These are phyloP conservation scores for Philereme vetulata DNA, from an alignment of 2,888 invertebrate species.

Conservation along the genomic window DNA sequence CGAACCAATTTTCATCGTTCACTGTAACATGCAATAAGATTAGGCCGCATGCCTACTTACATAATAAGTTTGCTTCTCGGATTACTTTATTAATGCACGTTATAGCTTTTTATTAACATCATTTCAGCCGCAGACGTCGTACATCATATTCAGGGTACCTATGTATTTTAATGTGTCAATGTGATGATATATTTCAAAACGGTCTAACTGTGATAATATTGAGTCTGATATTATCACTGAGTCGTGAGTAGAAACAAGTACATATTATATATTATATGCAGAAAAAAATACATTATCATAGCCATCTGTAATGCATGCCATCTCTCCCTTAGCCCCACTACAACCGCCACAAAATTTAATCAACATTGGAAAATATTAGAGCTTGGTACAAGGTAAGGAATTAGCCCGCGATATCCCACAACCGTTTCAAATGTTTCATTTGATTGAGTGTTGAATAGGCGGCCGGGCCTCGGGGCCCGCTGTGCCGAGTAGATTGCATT, in stretches of 20 bases:
- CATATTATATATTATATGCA: neutral
- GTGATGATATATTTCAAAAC: no score
- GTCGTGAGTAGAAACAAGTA: no score
- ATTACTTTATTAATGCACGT: no score
- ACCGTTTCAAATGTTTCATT: conserved; percentile 7
- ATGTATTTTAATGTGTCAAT: no score
- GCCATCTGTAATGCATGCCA: conserved; percentile 14
- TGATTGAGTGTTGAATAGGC: conserved; percentile 2
- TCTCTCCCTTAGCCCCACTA: neutral
- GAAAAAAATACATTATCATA: conserved; percentile 15
- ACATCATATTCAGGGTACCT: no score
- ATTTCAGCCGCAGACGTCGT: no score
- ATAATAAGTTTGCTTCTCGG: no score
- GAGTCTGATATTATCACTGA: no score
- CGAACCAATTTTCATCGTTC: neutral
- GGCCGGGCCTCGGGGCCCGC: neutral
- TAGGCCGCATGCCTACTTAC: neutral
- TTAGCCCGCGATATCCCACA: conserved; percentile 9
- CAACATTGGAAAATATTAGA: conserved; percentile 20
- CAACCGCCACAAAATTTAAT: conserved; percentile 16
- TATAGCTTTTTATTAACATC: no score
- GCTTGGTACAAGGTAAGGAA: conserved; percentile 6
- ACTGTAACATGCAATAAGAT: conserved; percentile 3
- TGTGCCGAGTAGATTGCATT: no score
- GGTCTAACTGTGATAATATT: no score